phyloP scores from a whole-genome alignment of 1,140 invertebrate genomes.

The Penaeus japonicus region DNA sequence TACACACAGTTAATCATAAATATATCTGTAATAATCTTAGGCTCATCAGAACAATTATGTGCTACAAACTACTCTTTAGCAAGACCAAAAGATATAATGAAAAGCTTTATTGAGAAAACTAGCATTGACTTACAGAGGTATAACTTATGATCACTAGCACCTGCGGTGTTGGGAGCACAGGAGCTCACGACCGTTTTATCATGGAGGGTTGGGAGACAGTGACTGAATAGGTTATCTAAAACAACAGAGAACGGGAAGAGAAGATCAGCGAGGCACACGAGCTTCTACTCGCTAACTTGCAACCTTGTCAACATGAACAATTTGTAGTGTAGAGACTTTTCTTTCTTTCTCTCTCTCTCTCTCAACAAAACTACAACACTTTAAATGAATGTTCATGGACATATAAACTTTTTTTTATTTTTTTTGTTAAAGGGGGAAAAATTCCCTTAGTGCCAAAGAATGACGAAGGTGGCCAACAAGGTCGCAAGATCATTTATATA shows the following conservation, averaged over 20 bases:
- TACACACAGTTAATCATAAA: background rate
- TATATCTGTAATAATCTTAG: conserved; percentile 10
- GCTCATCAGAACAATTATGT: conserved; percentile 19
- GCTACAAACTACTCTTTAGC: conserved; percentile 33
- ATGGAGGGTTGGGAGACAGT: conserved; percentile 59
- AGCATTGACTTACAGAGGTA: conserved; percentile 31
- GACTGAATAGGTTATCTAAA: conserved; percentile 61
- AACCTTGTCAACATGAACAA: conserved; percentile 29
- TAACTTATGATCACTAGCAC: conserved; percentile 59
- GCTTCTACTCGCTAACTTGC: conserved; percentile 37
- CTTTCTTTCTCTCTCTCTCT: background rate
- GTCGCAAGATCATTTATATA: conserved; percentile 33
- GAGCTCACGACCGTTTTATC: conserved; percentile 60
- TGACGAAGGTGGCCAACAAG: background rate
- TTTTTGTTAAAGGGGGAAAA: background rate
- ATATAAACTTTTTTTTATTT: no score
- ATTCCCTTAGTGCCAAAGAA: background rate
- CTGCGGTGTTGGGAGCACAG: conserved; percentile 58
- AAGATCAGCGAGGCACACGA: conserved; percentile 57
- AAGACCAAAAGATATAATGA: conserved; percentile 20
- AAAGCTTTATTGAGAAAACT: conserved; percentile 41
- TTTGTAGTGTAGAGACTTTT: conserved; percentile 36
- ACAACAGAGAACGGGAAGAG: conserved; percentile 60
- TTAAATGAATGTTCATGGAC: no score
- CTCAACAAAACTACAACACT: background rate